Conservation (phyloP, 2,113 vertebrate genomes). For the Terrapene triunguis region DNA sequence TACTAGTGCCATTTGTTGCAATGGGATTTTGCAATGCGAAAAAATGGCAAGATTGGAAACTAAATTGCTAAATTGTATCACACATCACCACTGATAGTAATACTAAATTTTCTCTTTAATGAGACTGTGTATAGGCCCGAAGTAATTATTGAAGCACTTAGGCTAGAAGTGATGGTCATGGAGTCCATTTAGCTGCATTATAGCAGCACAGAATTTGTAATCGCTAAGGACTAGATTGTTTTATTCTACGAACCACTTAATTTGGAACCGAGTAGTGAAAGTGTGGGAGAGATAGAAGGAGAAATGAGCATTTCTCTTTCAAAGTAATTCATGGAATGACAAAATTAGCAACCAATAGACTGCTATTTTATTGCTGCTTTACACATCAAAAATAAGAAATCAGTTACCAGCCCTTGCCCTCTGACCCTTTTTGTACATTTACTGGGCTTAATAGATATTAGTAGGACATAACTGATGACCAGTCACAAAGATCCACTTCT, state of each 20-base stretch:
- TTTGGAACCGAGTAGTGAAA: background rate
- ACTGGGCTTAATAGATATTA: background rate
- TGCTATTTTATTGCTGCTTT: background rate
- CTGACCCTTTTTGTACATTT: background rate
- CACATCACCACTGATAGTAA: background rate
- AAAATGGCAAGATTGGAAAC: conserved; percentile 24
- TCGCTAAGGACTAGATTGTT: background rate
- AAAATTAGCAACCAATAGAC: background rate
- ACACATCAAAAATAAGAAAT: background rate
- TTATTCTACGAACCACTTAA: background rate
- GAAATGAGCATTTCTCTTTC: background rate
- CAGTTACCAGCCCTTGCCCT: background rate
- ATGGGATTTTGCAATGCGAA: conserved; percentile 22
- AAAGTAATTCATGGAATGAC: background rate
- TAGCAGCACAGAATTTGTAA: background rate
- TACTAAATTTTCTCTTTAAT: background rate
- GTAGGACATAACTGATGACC: background rate
- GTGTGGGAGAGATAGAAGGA: background rate
- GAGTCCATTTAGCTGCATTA: background rate
- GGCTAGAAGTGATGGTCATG: background rate
- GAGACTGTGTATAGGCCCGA: background rate
- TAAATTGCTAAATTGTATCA: background rate
- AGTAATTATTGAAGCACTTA: conserved; percentile 1
- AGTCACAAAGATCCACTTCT: background rate
- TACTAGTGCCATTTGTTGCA: conserved; percentile 21